Evolutionary conservation across 1,140 invertebrate genomes (phyloP).

Genomic region (Drosophila pseudoobscura): DNA sequence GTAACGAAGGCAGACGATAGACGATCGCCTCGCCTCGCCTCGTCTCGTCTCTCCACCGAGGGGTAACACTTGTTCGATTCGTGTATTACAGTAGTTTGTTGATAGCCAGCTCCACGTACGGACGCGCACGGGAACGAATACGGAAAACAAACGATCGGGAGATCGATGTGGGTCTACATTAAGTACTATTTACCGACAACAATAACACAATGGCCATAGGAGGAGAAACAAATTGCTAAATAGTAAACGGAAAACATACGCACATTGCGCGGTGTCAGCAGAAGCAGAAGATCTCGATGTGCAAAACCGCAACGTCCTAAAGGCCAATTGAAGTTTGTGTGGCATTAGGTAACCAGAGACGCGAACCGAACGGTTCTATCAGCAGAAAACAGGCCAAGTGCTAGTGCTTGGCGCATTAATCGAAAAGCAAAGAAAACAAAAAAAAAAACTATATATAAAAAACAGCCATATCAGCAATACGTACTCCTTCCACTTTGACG

Average conservation of each 20-base stretch:
- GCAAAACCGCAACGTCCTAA: slow-evolving; percentile 20
- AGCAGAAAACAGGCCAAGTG: neutral
- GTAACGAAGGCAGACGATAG: slow-evolving; percentile 16
- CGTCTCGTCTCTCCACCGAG: slow-evolving; percentile 31
- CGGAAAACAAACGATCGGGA: slow-evolving; percentile 31
- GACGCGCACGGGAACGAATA: slow-evolving; percentile 38
- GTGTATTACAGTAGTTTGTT: slow-evolving; percentile 81
- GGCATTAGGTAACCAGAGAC: slow-evolving; percentile 67
- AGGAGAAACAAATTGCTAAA: slow-evolving; percentile 10
- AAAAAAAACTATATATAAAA: neutral
- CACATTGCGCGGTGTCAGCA: neutral
- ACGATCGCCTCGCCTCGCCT: slow-evolving; percentile 4
- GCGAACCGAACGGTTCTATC: slow-evolving; percentile 12
- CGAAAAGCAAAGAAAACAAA: slow-evolving; percentile 1
- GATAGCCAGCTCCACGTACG: slow-evolving; percentile 67
- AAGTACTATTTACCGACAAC: slow-evolving; percentile 48
- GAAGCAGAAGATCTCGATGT: neutral
- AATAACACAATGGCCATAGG: slow-evolving; percentile 18
- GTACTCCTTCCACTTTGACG: too few species aligned
- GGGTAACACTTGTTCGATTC: slow-evolving; percentile 79
- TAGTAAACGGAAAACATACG: slow-evolving; percentile 8
- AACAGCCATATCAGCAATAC: slow-evolving; percentile 39
- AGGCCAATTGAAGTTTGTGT: slow-evolving; percentile 29
- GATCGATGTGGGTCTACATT: slow-evolving; percentile 51
- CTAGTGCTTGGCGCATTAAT: neutral